Base-by-base conservation (phyloP, 2,888 invertebrate genomes). In the Pterostichus niger region DNA sequence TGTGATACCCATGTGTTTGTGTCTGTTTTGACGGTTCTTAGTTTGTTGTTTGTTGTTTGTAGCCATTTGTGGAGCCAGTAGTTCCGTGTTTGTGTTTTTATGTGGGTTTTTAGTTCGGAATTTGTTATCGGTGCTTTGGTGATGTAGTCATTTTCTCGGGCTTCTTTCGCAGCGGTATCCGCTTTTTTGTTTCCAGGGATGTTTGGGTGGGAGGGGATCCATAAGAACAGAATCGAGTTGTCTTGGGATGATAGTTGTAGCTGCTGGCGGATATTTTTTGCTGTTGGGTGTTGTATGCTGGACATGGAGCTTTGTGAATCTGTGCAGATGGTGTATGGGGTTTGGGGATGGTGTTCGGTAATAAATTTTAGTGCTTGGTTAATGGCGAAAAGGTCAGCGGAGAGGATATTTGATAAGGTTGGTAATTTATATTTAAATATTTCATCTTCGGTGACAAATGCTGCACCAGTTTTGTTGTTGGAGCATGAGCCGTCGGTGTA, bases 381-480 rank as follows among this genome's bases (percentile, higher is more conserved):
- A 5, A 76, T 52, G 6, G 76, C 54, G 54, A 11, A 76, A 6
- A 76, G 56, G 54, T 76, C 76, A n/a, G 54, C 56, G 24, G 76
- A 54, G 15, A 6, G n/a, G 2, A 73, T 15, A n/a, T 31, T 49
- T 33, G 76, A 52, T n/a, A 76, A 31, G 17, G 52, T 31, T 54
- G 76, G 76, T 6, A 76, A 54, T 15, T n/a, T 4, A 31, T 54
- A 76, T 56, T 54, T 76, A 15, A 33, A 33, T 13, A 11, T 76
- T 76, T 33, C 35, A 2, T 31, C 31, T 54, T 54, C 33, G 24
- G 15, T 40, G 7, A 40, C 17, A 33, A 76, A 76, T n/a, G 52
- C 76, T 54, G 76, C 52, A 35, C 40, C 33, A 35, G 40, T 56
- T 76, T 40, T 76, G 33, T 56, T 52, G 76, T 76, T 76, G n/a